phyloP scores from a whole-genome alignment of 2,888 invertebrate species.

The Ormyrus rosae region DNA sequence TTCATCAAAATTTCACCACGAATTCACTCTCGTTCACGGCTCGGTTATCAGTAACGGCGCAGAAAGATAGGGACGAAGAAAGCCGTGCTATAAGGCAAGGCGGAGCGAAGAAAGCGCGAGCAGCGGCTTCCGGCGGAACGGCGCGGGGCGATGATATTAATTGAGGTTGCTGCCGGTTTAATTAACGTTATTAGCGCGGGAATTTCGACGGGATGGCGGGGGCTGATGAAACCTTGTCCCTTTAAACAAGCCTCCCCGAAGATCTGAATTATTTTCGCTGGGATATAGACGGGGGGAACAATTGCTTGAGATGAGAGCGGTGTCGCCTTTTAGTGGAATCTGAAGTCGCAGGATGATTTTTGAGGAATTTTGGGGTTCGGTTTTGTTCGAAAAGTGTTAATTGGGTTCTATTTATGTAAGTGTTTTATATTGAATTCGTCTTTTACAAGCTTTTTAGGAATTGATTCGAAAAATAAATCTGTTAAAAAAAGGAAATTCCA shows the following conservation, averaged over 20 bases:
- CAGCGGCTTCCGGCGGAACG: not conserved
- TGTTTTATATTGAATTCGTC: no score
- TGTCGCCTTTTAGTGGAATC: no score
- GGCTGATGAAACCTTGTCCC: constrained; percentile 41
- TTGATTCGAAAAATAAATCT: no score
- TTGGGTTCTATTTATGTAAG: no score
- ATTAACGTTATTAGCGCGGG: constrained; percentile 72
- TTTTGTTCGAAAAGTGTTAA: no score
- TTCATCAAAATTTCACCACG: not conserved
- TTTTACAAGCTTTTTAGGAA: no score
- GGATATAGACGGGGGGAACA: no score
- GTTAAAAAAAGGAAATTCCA: no score
- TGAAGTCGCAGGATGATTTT: no score
- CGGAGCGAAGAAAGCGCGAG: constrained; percentile 23
- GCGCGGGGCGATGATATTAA: constrained; percentile 69
- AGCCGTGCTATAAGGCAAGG: not conserved
- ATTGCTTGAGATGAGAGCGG: no score
- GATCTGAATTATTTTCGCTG: constrained; percentile 46
- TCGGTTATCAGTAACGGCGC: constrained; percentile 4
- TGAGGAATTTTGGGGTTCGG: no score
- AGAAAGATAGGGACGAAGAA: constrained; percentile 44
- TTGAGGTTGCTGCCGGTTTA: constrained; percentile 72
- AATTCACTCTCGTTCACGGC: not conserved
- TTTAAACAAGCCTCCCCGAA: constrained; percentile 33
- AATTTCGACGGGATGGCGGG: constrained; percentile 53